Percentiles rank a stretch among this genome's conserved stretches.
Conservation (phyloP, 2,797 vertebrate species). For the Acipenser transmontanus region DNA sequence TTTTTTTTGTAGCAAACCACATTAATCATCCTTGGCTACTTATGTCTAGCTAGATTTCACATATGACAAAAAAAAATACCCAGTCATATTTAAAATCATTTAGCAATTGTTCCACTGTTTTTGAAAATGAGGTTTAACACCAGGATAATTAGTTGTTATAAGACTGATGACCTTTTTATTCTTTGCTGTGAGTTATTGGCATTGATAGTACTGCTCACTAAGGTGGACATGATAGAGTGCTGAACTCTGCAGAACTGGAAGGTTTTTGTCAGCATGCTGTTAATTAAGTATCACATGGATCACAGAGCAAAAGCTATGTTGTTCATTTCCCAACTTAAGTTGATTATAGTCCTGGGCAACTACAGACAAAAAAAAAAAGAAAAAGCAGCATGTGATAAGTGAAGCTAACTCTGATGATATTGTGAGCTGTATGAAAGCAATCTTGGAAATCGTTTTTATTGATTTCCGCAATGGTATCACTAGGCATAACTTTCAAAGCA, state of each 20-base stretch:
- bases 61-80: too few relatives aligned
- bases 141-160: conserved; percentile 12
- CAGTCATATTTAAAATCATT: too few relatives aligned
- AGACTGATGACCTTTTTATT: conserved; percentile 6
- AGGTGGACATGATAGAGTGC: conserved; percentile 8
- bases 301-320: conserved; percentile 11
- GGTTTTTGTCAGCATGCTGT: conserved; percentile 13
- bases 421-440: conserved; percentile 16
- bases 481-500: too few relatives aligned
- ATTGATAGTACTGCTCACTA: background rate
- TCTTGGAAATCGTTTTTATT: conserved; percentile 18
- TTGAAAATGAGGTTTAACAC: background rate
- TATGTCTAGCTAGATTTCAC: too few relatives aligned
- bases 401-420: background rate
- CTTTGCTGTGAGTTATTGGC: background rate
- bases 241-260: conserved; percentile 10
- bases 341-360: background rate
- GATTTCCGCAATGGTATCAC: conserved; percentile 20
- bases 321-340: conserved; percentile 7
- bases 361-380: background rate
- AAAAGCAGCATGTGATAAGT: background rate
- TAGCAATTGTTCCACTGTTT: too few relatives aligned
- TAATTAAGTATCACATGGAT: conserved; percentile 11
- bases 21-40: too few relatives aligned
- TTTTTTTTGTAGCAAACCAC: too few relatives aligned